Percentiles rank a stretch among this genome's conserved stretches.
phyloP scores from a whole-genome alignment of 2,113 vertebrate genomes.

The Gasterosteus nipponicus region DNA sequence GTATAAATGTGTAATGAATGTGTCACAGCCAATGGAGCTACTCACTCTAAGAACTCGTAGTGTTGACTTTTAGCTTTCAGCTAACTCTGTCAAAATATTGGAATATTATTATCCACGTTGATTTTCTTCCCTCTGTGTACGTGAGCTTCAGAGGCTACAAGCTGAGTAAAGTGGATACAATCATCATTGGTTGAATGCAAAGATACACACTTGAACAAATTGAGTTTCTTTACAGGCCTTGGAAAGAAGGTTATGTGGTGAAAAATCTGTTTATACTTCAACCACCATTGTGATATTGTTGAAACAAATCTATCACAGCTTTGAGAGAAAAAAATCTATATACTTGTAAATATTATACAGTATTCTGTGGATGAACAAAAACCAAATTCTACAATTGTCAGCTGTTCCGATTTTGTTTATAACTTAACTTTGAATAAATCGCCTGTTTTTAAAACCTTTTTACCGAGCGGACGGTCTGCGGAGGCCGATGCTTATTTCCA shows the following conservation, averaged over 20 bases:
- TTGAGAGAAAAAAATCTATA: not conserved
- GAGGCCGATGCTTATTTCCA: constrained; percentile 45
- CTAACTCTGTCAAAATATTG: not conserved
- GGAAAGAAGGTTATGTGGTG: not conserved
- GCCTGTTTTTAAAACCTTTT: not conserved
- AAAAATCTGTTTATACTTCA: not conserved
- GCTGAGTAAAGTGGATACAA: not conserved
- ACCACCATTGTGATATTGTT: not conserved
- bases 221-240: not conserved
- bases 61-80: not conserved
- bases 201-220: not conserved
- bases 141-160: not conserved
- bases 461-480: constrained; percentile 4
- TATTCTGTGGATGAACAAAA: no score
- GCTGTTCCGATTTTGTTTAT: not conserved
- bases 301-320: not conserved
- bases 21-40: not conserved
- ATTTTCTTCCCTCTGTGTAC: not conserved
- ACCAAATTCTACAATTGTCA: no score
- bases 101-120: not conserved
- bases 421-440: not conserved
- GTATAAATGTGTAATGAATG: constrained; percentile 8
- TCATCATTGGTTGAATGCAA: not conserved
- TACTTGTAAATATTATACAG: no score
- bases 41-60: not conserved